Evolutionary conservation across 2,797 vertebrate species (phyloP).

Genomic region (Mormyrops attenuatus): DNA sequence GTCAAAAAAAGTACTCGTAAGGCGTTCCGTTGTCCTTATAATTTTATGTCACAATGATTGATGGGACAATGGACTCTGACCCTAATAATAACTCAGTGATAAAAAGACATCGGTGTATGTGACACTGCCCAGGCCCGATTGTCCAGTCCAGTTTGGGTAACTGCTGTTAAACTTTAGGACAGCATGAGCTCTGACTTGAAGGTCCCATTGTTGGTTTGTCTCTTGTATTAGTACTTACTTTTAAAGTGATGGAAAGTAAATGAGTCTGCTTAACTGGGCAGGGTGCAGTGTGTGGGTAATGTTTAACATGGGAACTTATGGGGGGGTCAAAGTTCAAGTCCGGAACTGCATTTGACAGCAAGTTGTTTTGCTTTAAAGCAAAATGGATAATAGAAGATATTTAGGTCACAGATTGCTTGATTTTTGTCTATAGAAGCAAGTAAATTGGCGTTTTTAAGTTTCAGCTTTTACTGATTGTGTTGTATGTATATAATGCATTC

Average conservation of each 20-base stretch:
- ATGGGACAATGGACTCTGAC: slow-evolving; percentile 25
- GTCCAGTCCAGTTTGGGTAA: neutral
- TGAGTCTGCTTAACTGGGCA: neutral
- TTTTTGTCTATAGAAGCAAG: neutral
- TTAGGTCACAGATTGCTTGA: neutral
- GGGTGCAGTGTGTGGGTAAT: neutral
- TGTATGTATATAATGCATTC: neutral
- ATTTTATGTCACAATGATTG: neutral
- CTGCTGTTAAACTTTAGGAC: neutral
- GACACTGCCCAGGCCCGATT: slow-evolving; percentile 34
- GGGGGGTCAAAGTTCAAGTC: neutral
- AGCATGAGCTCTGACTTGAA: neutral
- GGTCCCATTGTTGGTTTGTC: neutral
- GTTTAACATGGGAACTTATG: neutral
- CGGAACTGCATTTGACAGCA: neutral
- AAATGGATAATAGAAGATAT: neutral
- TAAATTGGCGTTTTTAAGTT: neutral
- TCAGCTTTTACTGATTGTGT: neutral
- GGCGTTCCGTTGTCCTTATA: neutral
- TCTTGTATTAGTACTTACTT: neutral
- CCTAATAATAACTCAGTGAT: slow-evolving; percentile 38
- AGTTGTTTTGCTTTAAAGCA: neutral
- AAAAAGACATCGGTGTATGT: slow-evolving; percentile 40
- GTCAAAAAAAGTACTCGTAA: neutral
- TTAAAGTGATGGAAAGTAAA: neutral